Base-by-base conservation (phyloP, 2,797 vertebrate species). In the Pteropus rufus region DNA sequence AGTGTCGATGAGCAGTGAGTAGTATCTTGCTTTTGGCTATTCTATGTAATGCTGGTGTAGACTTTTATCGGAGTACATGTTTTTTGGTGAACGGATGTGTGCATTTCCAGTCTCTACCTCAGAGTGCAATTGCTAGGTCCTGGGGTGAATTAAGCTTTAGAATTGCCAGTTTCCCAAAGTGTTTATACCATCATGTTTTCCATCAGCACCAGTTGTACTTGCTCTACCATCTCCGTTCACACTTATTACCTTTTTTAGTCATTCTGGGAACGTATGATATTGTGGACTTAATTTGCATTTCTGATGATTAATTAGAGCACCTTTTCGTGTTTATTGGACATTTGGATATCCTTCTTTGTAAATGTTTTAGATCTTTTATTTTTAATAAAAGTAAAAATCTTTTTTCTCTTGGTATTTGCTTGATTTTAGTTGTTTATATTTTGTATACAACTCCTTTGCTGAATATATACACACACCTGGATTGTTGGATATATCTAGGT, bases 201-300 rank as follows among this genome's bases (percentile, higher is more conserved):
- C 18, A 83, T 24, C 11, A 72, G 19, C 19, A 44, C 10, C 5
- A 83, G 15, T 5, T 79, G 10, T 46, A 34, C 11, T 64, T 88
- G 26, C 31, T 84, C 7, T 82, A 5, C 1, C 1, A 29, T 60
- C 24, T 79, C 11, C 84, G 64, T 0, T 23, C 86, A 67, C 16
- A 58, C 39, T 67, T 69, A 31, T 1, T 34, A 24, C 60, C 24
- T 94, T 70, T 88, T 84, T 94, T 65, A 72, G 82, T 14, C 34
- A 18, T 92, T 91, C 23, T 81, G 31, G 23, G 29, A 2, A 60
- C 34, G 75, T 26, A 39, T 69, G 54, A 19, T 41, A n/a, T 9
- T 82, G 31, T 86, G 39, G 52, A 46, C 72, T 91, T 91, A 94
- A 64, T 46, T 73, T 83, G 39, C 41, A 83, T 89, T 80, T 89